A percentile compares a stretch with the other conserved stretches of the same genome.
phyloP scores from a whole-genome alignment of 2,797 vertebrate species.

The Arnoldichthys spilopterus region DNA sequence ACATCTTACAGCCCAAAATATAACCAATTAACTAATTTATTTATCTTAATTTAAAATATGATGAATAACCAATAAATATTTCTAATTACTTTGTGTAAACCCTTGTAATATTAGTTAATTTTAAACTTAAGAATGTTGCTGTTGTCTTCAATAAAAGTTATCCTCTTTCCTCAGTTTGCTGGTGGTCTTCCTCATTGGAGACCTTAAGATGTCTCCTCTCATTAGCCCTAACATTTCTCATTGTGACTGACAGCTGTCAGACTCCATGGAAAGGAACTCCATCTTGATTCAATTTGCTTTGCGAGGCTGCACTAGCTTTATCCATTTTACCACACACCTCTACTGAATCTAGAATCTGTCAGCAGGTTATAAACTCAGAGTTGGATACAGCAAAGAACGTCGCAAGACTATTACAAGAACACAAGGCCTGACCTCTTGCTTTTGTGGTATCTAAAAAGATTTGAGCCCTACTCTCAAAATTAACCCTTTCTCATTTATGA shows the following conservation, averaged over 20 bases:
- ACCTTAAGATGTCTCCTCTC: conserved; percentile 71
- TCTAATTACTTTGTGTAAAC: no score
- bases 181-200: conserved; percentile 73
- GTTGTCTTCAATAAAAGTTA: background rate
- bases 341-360: conserved; percentile 32
- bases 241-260: conserved; percentile 72
- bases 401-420: background rate
- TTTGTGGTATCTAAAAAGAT: background rate
- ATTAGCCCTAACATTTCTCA: conserved; percentile 73
- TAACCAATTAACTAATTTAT: no score
- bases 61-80: no score
- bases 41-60: no score
- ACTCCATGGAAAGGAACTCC: conserved; percentile 39
- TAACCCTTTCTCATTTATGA: no score
- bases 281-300: conserved; percentile 49
- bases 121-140: background rate
- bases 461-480: background rate
- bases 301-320: conserved; percentile 7
- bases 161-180: conserved; percentile 60
- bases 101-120: no score
- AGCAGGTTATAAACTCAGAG: conserved; percentile 2
- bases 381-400: conserved; percentile 20
- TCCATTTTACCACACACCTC: conserved; percentile 2
- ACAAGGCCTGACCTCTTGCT: background rate
- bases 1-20: no score